Evolutionary conservation across 1,140 invertebrate species (phyloP), one percentile per base, ranked within the genome.

Genomic region (Trichogramma pretiosum): DNA sequence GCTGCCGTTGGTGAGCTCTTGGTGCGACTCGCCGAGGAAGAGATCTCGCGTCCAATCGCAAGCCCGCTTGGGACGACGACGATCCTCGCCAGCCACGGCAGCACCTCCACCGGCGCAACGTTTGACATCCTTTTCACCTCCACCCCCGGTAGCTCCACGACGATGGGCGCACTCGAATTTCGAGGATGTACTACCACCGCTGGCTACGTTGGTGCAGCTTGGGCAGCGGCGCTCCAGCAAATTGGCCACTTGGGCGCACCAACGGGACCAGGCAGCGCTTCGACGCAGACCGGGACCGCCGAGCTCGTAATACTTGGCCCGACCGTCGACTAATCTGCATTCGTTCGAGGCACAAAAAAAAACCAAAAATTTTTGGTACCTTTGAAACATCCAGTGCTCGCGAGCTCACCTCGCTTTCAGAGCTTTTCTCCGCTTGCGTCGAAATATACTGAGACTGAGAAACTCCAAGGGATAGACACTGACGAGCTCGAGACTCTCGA

Each of bases 401-500:
- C 59, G 3, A 76, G 51, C 67, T 50, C 76, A 79, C 55, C 70
- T 69, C 22, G 73, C 73, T 62, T 82, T 81, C 10, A 82, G 42
- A 3, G 73, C 70, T 58, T 74, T 70, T 33, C 73, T 60, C 26
- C 56, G 64, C 49, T 67, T 71, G 42, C 68, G 63, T 40, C 71
- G 68, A 57, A 77, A 81, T n/a, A 81, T 57, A 48, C 72, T 76
- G 16, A 82, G 57, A 55, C 65, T 73, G 0, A 80, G 62, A 18
- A 64, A 74, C 32, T 78, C 71, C 13, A 81, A 54, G 8, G 78
- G 77, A 60, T 76, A 77, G 19, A 80, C 55, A 0, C 73, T 75
- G n/a, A 77, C 59, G 7, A 81, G 59, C 59, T 80, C 75, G 39
- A 80, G 73, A 9, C 61, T 73, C 58, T 77, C 76, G 34, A 75